phyloP scores from a whole-genome alignment of 2,113 vertebrate species.

The Electrona antarctica region DNA sequence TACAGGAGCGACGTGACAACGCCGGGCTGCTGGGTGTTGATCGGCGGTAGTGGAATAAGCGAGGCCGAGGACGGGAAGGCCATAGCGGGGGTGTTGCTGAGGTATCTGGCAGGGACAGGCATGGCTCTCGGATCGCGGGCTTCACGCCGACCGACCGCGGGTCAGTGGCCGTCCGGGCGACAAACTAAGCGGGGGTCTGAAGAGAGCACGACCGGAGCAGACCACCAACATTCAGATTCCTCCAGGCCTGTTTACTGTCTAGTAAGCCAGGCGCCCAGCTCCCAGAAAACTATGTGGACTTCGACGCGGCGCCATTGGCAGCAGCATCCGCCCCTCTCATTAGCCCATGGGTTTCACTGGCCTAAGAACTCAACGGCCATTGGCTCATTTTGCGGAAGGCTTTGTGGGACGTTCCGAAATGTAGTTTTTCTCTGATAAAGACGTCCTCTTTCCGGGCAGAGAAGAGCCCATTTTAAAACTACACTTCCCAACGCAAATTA shows the following conservation, averaged over 20 bases:
- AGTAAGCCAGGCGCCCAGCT: conserved; percentile 55
- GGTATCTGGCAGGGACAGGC: conserved; percentile 91
- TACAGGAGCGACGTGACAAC: conserved; percentile 94
- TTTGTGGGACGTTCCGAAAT: conserved; percentile 38
- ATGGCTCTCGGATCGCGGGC: conserved; percentile 81
- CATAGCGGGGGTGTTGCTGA: conserved; percentile 79
- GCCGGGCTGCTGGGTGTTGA: conserved; percentile 95
- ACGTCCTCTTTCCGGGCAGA: not conserved
- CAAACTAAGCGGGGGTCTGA: conserved; percentile 41
- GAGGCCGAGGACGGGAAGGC: conserved; percentile 86
- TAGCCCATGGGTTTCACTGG: conserved; percentile 40
- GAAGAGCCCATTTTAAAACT: conserved; percentile 29
- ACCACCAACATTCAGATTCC: conserved; percentile 54
- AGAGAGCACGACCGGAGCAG: conserved; percentile 29
- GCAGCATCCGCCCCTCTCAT: conserved; percentile 62
- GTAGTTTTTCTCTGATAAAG: conserved; percentile 60
- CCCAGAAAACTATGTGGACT: conserved; percentile 69
- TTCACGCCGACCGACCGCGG: conserved; percentile 64
- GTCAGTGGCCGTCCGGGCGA: conserved; percentile 50
- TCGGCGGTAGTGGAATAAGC: conserved; percentile 92
- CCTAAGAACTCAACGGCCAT: conserved; percentile 51
- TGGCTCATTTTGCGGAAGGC: conserved; percentile 59
- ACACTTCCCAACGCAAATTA: conserved; percentile 56
- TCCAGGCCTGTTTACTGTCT: conserved; percentile 41
- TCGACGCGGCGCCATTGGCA: conserved; percentile 52